These are phyloP conservation scores for Hafferia zeledoni DNA, from an alignment of 2,797 vertebrate species.

Conservation along the genomic window DNA sequence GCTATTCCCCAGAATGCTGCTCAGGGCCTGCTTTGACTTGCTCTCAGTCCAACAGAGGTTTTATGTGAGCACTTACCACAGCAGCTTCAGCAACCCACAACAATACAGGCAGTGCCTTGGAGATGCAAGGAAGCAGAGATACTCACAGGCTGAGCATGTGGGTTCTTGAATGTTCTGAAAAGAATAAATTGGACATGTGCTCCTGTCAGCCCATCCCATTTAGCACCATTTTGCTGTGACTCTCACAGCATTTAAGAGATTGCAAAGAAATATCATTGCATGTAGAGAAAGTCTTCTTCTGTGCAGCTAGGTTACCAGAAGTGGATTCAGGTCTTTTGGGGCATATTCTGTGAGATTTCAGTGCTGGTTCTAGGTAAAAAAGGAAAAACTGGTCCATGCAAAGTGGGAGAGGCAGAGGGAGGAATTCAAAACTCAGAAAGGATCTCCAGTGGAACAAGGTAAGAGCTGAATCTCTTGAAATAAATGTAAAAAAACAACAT, in stretches of 20 bases:
- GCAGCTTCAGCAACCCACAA: background rate
- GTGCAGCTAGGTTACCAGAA: background rate
- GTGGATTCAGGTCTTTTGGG: background rate
- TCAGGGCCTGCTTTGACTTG: background rate
- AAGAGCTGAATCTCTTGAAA: background rate
- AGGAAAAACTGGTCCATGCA: background rate
- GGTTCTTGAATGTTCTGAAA: background rate
- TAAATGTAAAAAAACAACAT: background rate
- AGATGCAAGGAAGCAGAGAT: background rate
- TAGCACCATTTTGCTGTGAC: background rate
- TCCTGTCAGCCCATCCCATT: background rate
- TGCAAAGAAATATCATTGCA: background rate
- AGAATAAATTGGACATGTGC: background rate
- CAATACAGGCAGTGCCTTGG: background rate
- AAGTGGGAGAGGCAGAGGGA: background rate
- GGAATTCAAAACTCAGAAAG: background rate
- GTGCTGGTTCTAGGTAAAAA: background rate
- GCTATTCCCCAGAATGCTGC: background rate
- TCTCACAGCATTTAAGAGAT: background rate
- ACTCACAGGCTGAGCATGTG: background rate
- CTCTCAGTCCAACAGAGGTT: background rate
- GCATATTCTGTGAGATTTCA: background rate
- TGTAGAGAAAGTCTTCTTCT: background rate
- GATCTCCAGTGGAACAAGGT: background rate
- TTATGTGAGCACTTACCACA: background rate